phyloP scores from a whole-genome alignment of 2,888 invertebrate species.

The Leptodirus hochenwartii region DNA sequence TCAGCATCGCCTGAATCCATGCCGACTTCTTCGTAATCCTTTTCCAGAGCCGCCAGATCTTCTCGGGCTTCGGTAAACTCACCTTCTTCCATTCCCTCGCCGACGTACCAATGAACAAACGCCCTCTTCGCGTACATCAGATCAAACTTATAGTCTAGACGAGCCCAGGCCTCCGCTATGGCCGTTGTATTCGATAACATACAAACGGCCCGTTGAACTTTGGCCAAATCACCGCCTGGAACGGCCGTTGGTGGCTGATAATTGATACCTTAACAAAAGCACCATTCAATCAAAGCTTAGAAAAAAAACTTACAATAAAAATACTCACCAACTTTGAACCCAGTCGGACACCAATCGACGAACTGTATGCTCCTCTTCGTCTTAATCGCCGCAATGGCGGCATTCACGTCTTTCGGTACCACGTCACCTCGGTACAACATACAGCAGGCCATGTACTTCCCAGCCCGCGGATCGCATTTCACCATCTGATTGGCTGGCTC shows the following conservation, averaged over 20 bases:
- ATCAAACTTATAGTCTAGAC: conserved; percentile 60
- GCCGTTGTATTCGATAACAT: conserved; percentile 75
- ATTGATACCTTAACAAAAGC: conserved; percentile 47
- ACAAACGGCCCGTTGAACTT: conserved; percentile 56
- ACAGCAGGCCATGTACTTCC: conserved; percentile 60
- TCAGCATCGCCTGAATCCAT: too few relatives aligned
- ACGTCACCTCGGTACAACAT: conserved; percentile 52
- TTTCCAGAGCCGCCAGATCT: conserved; percentile 41
- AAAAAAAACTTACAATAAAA: too few relatives aligned
- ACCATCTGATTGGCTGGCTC: conserved; percentile 65
- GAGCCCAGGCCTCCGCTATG: conserved; percentile 64
- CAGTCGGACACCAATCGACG: conserved; percentile 69
- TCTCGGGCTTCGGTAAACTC: conserved; percentile 41
- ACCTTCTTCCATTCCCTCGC: conserved; percentile 53
- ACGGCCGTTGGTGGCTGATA: conserved; percentile 59
- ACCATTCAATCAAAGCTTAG: too few relatives aligned
- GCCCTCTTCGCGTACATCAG: conserved; percentile 68
- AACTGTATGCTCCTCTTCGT: conserved; percentile 50
- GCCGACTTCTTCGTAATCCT: conserved; percentile 52
- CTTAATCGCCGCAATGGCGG: conserved; percentile 52
- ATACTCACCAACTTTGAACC: conserved; percentile 53
- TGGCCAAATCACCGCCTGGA: conserved; percentile 57
- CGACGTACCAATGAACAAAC: conserved; percentile 74
- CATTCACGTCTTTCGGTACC: conserved; percentile 50
- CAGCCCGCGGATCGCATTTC: conserved; percentile 51